Evolutionary conservation across 2,888 invertebrate genomes (phyloP), one percentile per base, ranked within the genome.

Genomic region (Oasisia sp.): DNA sequence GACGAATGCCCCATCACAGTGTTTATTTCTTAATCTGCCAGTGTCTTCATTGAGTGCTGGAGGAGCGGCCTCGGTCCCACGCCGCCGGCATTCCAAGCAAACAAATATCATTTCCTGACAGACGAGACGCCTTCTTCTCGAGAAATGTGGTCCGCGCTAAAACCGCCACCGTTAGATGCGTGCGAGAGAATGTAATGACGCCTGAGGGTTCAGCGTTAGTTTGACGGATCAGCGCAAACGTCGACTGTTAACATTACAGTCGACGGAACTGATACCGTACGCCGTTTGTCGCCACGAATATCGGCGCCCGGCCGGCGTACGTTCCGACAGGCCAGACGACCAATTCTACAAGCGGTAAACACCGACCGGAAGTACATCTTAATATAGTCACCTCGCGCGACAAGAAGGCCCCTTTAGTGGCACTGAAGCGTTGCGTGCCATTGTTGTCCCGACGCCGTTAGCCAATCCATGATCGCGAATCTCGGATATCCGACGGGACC

Each of bases 1-100:
- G 74, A 19, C 27, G 74, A 74, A 74, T 74, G 74, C n/a, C 5
- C n/a, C 74, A 5, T 74, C 27, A 74, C 19, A 74, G 19, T 74
- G 74, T 74, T 74, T 74, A 74, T 74, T 74, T 74, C 74, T 74
- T 74, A 74, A 74, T 19, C 74, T 74, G 74, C 74, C 74, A 74
- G 19, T 74, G 74, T 74, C 74, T 74, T 74, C 14, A 74, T 27
- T 3, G 74, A n/a, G 74, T n/a, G n/a, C 14, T 38, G 5, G 27
- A 19, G n/a, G 5, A 27, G 2, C n/a, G 27, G 5, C 74, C 0
- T 74, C 74, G 19, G 27, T 74, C 74, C 74, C 74, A 74, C 74
- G 74, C 74, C 74, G n/a, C 5, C 74, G 74, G 27, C 74, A 74
- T 74, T 74, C 74, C 74, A 74, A 74, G 74, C 74, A 74, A 74